Evolutionary conservation across 2,888 invertebrate species (phyloP).

Genomic region (Drosophila pseudotakahashii): DNA sequence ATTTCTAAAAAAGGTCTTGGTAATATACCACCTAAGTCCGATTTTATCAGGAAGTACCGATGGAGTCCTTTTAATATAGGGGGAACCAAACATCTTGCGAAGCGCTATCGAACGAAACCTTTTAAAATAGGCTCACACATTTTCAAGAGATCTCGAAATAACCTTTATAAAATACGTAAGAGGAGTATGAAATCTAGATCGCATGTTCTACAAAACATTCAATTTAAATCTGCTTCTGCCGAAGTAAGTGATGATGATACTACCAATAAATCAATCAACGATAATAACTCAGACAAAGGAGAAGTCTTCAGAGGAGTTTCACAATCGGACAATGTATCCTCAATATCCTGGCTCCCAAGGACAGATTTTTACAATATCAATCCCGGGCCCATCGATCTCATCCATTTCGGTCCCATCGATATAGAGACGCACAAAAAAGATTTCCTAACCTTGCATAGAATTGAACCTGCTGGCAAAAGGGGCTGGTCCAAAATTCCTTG

Average conservation of each 20-base stretch:
- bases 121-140: too few species aligned
- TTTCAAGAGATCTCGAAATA: too few species aligned
- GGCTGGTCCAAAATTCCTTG: slow-evolving; percentile 9
- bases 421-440: neutral
- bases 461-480: too few species aligned
- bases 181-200: neutral
- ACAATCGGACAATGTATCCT: neutral
- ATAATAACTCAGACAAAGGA: neutral
- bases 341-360: neutral
- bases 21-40: too few species aligned
- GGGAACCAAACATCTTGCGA: too few species aligned
- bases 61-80: too few species aligned
- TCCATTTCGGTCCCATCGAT: neutral
- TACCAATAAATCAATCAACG: neutral
- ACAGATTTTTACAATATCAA: neutral
- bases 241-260: neutral
- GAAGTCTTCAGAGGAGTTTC: neutral
- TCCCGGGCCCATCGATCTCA: neutral
- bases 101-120: too few species aligned
- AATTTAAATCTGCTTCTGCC: too few species aligned
- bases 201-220: neutral
- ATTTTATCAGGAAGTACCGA: too few species aligned
- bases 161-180: too few species aligned
- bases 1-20: too few species aligned
- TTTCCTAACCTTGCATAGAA: neutral